Conservation (phyloP, 2,888 invertebrate genomes). For the Gnatocerus cornutus region DNA sequence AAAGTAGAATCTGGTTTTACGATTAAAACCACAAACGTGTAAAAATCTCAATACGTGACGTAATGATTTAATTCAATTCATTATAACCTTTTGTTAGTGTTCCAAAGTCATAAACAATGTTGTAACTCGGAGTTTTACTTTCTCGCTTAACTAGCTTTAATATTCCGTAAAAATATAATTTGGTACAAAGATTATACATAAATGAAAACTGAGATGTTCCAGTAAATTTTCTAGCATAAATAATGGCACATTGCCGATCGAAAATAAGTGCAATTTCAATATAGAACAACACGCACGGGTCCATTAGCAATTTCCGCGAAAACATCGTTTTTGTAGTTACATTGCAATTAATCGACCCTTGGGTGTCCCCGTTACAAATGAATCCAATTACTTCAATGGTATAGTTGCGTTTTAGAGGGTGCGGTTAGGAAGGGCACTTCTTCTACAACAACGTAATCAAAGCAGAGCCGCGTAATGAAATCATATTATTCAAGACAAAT, state of each 20-base stretch:
- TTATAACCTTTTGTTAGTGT: neutral
- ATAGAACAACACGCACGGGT: neutral
- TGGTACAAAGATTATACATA: too few relatives aligned
- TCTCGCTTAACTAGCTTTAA: too few relatives aligned
- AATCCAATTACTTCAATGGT: slow-evolving; percentile 17
- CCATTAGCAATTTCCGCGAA: slow-evolving; percentile 38
- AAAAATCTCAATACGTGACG: neutral
- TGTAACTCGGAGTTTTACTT: too few relatives aligned
- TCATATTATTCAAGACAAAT: neutral
- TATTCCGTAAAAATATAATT: too few relatives aligned
- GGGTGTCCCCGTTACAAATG: slow-evolving; percentile 5
- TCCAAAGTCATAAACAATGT: too few relatives aligned
- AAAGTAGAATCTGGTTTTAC: neutral
- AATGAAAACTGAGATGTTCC: too few relatives aligned
- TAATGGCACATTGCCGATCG: too few relatives aligned
- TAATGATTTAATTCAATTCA: neutral
- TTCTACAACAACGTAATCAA: neutral
- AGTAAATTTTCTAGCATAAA: too few relatives aligned
- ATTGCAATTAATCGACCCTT: slow-evolving; percentile 28
- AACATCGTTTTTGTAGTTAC: slow-evolving; percentile 20
- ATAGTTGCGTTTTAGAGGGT: slow-evolving; percentile 23
- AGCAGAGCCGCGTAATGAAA: neutral
- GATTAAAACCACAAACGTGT: neutral
- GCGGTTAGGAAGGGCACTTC: slow-evolving; percentile 15
- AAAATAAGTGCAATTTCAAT: neutral